Evolutionary conservation across 2,113 vertebrate species (phyloP).

Genomic region (Chrysochloris asiatica): DNA sequence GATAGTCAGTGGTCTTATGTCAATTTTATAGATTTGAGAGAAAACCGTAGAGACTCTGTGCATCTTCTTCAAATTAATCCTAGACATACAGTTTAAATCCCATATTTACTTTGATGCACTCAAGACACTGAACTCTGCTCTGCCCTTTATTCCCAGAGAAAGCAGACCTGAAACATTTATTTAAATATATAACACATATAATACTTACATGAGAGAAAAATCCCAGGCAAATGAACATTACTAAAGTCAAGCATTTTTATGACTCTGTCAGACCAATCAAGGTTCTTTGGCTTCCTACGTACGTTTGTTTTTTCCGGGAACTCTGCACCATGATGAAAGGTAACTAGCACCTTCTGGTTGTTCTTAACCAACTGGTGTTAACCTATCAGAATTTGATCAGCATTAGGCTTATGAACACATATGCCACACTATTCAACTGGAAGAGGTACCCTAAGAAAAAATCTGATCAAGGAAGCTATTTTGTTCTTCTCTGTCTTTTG

Average conservation of each 20-base stretch:
- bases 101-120: constrained; percentile 40
- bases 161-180: background rate
- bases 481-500: constrained; percentile 28
- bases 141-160: constrained; percentile 32
- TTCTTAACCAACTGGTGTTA: background rate
- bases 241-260: constrained; percentile 46
- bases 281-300: background rate
- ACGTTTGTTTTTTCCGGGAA: background rate
- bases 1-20: constrained; percentile 47
- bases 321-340: background rate
- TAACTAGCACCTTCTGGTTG: background rate
- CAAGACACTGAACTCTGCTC: background rate
- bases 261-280: background rate
- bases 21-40: constrained; percentile 69
- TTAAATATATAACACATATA: background rate
- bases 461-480: background rate
- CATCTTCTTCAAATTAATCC: constrained; percentile 69
- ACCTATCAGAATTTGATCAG: background rate
- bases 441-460: constrained; percentile 37
- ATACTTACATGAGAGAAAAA: constrained; percentile 18
- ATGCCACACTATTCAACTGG: background rate
- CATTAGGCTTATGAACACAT: background rate
- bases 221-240: background rate
- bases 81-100: constrained; percentile 59
- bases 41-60: constrained; percentile 31